Conservation (phyloP, 1,140 invertebrate species). For the Danaus melanippus region DNA sequence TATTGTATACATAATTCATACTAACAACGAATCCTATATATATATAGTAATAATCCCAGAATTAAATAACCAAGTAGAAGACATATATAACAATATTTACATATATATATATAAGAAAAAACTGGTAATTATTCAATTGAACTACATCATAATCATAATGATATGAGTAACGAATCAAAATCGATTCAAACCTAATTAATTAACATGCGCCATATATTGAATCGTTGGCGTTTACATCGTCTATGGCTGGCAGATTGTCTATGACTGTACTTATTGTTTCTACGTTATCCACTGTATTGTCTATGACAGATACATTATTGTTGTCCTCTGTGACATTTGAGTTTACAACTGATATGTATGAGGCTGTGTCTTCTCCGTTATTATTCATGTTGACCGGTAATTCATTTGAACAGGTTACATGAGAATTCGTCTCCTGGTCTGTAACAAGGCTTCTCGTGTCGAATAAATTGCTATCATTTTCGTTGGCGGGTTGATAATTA, state of each 20-base stretch:
- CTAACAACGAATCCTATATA: background rate
- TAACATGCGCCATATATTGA: slow-evolving; percentile 3
- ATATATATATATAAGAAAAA: slow-evolving; percentile 4
- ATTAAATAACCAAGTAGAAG: slow-evolving; percentile 1
- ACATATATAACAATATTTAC: slow-evolving; percentile 2
- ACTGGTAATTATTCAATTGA: background rate
- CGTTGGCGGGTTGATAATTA: slow-evolving; percentile 21
- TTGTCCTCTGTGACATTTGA: background rate
- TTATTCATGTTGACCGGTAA: slow-evolving; percentile 4
- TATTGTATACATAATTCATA: too few relatives aligned
- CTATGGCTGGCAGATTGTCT: slow-evolving; percentile 53
- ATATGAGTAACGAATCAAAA: background rate
- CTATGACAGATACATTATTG: background rate
- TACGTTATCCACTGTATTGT: slow-evolving; percentile 2
- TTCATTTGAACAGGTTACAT: slow-evolving; percentile 5
- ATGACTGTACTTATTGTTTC: slow-evolving; percentile 45
- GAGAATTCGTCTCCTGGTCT: background rate
- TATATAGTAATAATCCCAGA: slow-evolving; percentile 1
- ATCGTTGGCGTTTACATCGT: slow-evolving; percentile 52
- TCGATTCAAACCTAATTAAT: slow-evolving; percentile 4
- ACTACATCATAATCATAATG: too few relatives aligned
- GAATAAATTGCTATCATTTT: slow-evolving; percentile 1
- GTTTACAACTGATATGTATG: background rate
- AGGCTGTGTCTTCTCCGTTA: background rate
- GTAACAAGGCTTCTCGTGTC: too few relatives aligned